Base-by-base conservation (phyloP, 2,888 invertebrate species). In the Leptopilina myrica region DNA sequence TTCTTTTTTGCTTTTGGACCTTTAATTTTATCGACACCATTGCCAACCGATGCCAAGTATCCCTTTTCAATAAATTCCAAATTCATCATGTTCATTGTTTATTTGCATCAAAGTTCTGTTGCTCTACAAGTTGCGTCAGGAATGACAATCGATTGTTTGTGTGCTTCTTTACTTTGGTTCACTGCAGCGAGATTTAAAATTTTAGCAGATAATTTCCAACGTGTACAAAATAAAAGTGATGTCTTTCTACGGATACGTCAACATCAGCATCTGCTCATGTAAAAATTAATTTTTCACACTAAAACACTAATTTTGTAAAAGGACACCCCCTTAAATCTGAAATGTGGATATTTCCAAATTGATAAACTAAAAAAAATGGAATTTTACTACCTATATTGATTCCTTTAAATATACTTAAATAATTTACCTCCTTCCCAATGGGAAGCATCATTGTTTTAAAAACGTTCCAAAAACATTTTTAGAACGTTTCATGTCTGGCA, bases 11-110 rank as follows among this genome's bases (percentile, higher is more conserved):
- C 33, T 14, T 33, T 12, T 33, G 73, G 73, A 6, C 73, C 73
- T 56, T 33, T 73, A 12, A 26, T 73, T 9, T 33, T 40, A 7
- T 73, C 73, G n/a, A 56, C 73, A 11, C 73, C 56, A 56, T 33
- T 73, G 8, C 56, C 73, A 40, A 73, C 73, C 5, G 73, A 73
- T 6, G 73, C 73, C 5, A 73, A 73, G 33, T 73, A 73, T 73
- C 73, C 73, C 56, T 73, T 73, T 40, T 6, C 33, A 0, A 14
- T 73, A 15, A 7, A 56, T 53, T 40, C 40, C 5, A 56, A 9
- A 7, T 14, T 33, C 33, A n/a, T 12, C 33, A 73, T 14, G n/a
- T 56, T 56, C 5, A 56, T 56, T 40, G 40, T 73, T 40, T 73
- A 73, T 53, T 26, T 33, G 8, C 73, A 73, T 33, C 73, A 73